phyloP scores from a whole-genome alignment of 1,140 invertebrate species.

The Octopus bimaculoides region DNA sequence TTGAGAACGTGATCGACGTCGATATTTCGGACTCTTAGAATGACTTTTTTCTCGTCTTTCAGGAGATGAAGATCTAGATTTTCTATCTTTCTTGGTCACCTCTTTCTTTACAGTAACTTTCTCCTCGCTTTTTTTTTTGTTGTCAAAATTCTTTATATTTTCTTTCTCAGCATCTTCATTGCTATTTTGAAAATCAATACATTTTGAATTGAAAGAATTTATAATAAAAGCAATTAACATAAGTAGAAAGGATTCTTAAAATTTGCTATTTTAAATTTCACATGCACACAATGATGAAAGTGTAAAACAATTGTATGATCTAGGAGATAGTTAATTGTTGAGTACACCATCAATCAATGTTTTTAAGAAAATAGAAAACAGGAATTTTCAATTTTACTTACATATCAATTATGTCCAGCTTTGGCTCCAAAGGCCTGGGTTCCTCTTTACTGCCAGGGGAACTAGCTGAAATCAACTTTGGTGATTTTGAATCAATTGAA shows the following conservation, averaged over 20 bases:
- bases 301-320: too few relatives aligned
- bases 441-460: slow-evolving; percentile 1
- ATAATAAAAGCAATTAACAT: too few relatives aligned
- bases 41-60: not conserved
- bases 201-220: too few relatives aligned
- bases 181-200: not conserved
- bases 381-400: not conserved
- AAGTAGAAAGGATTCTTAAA: too few relatives aligned
- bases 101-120: not conserved
- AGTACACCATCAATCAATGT: too few relatives aligned
- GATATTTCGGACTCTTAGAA: slow-evolving; percentile 11
- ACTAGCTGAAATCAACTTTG: not conserved
- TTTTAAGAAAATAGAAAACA: too few relatives aligned
- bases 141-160: slow-evolving; percentile 4
- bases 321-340: too few relatives aligned
- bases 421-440: not conserved
- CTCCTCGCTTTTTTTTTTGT: slow-evolving; percentile 1
- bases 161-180: slow-evolving; percentile 12
- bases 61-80: slow-evolving; percentile 2
- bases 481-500: not conserved
- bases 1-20: not conserved
- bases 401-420: not conserved
- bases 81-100: not conserved
- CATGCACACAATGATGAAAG: too few relatives aligned
- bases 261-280: too few relatives aligned